Conservation (phyloP, 2,113 vertebrate species). For the Semnopithecus entellus region DNA sequence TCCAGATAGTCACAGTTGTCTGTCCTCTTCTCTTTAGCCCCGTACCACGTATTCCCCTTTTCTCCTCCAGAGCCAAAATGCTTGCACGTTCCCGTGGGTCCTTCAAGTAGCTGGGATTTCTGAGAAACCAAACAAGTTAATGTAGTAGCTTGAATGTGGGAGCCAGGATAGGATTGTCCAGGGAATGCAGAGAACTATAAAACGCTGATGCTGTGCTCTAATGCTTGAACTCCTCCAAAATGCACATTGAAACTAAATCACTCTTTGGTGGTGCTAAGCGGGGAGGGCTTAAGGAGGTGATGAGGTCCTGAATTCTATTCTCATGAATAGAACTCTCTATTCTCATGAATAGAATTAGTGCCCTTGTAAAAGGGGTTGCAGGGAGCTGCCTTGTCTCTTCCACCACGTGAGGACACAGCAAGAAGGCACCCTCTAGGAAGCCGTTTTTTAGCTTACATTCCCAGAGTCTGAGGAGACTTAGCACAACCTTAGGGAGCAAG, state of each 20-base stretch:
- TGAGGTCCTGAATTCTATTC: no score
- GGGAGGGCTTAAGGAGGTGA: background rate
- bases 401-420: fast-evolving
- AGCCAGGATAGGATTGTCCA: no score
- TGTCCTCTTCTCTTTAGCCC: background rate
- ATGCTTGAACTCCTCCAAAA: fast-evolving
- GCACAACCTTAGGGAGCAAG: background rate
- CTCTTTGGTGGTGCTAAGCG: background rate
- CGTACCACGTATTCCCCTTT: background rate
- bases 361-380: background rate
- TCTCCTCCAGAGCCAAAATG: background rate
- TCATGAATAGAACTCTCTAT: background rate
- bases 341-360: background rate
- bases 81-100: background rate
- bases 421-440: no score
- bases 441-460: no score
- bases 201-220: background rate
- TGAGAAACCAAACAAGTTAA: background rate
- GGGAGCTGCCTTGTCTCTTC: no score
- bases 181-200: no score
- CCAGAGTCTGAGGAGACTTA: background rate
- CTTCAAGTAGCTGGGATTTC: background rate
- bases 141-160: background rate
- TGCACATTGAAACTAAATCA: background rate
- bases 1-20: background rate